phyloP scores from a whole-genome alignment of 2,888 invertebrate genomes.

The Tenthredo notha region DNA sequence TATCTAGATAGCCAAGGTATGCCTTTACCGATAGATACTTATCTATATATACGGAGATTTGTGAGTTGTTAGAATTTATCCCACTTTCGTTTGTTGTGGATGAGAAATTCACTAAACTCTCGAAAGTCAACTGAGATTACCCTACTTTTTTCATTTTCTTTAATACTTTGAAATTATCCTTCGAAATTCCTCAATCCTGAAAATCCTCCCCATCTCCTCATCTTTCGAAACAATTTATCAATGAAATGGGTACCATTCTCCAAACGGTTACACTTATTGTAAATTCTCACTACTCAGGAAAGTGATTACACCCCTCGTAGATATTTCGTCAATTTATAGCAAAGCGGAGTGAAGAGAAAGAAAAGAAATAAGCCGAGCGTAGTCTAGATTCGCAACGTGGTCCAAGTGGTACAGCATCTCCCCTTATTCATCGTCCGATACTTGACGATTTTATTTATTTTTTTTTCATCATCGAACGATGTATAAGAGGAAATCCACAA shows the following conservation, averaged over 20 bases:
- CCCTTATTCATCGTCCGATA: not conserved
- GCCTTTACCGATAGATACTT: constrained; percentile 58
- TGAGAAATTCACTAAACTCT: not conserved
- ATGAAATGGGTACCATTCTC: not conserved
- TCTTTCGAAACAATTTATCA: not conserved
- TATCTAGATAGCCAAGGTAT: constrained; percentile 70
- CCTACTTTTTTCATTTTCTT: not conserved
- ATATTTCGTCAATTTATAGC: not conserved
- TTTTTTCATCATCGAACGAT: not conserved
- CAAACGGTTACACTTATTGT: not conserved
- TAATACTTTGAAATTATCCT: too few species aligned
- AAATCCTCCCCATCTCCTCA: not conserved
- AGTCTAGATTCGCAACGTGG: not conserved
- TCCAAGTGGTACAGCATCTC: not conserved
- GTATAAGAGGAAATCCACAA: not conserved
- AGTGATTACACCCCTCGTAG: not conserved
- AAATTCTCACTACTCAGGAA: not conserved
- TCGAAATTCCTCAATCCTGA: too few species aligned
- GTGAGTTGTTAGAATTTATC: not conserved
- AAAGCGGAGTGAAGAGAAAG: too few species aligned
- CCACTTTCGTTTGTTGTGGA: constrained; percentile 17
- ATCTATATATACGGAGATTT: constrained; percentile 44
- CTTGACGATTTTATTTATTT: not conserved
- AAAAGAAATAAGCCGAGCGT: not conserved
- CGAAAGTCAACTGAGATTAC: not conserved